Percentiles rank a stretch among this genome's conserved stretches.
Conservation (phyloP, 2,113 vertebrate species). For the Vanacampus margaritifer region DNA sequence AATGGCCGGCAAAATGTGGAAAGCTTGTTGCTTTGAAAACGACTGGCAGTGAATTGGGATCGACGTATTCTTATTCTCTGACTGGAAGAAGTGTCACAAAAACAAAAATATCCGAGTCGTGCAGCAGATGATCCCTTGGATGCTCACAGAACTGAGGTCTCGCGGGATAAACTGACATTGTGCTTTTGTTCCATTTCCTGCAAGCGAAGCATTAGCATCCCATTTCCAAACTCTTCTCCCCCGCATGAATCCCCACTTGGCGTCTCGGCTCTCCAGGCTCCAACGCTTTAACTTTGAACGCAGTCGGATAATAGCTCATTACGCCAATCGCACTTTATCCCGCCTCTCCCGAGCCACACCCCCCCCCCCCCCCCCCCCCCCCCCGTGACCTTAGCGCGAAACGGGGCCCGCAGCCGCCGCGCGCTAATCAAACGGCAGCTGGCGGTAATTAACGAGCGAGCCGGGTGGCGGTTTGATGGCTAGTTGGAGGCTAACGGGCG, state of each 20-base stretch:
- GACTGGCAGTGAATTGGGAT: no score
- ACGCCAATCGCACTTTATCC: slow-evolving; percentile 45
- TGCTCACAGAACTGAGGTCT: neutral
- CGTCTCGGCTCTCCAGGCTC: slow-evolving; percentile 5
- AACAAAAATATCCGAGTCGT: no score
- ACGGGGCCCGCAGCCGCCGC: slow-evolving; percentile 25
- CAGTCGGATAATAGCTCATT: slow-evolving; percentile 42
- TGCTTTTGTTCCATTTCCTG: neutral
- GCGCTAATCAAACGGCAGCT: slow-evolving; percentile 38
- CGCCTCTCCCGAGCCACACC: neutral
- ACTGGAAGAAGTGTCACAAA: no score
- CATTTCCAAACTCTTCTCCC: neutral
- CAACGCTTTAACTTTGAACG: slow-evolving; percentile 14
- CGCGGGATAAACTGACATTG: neutral
- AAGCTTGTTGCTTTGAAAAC: no score
- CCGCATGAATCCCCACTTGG: neutral
- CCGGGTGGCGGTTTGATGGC: slow-evolving; percentile 30
- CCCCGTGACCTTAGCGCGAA: slow-evolving; percentile 31
- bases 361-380: no score
- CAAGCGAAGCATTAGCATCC: neutral
- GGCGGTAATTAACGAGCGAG: slow-evolving; percentile 41
- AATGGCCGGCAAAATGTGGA: no score
- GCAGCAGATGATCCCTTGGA: neutral
- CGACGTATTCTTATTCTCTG: no score
- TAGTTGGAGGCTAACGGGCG: slow-evolving; percentile 5